Evolutionary conservation across 2,888 invertebrate genomes (phyloP).

Genomic region (Scelioninae gen. 1): DNA sequence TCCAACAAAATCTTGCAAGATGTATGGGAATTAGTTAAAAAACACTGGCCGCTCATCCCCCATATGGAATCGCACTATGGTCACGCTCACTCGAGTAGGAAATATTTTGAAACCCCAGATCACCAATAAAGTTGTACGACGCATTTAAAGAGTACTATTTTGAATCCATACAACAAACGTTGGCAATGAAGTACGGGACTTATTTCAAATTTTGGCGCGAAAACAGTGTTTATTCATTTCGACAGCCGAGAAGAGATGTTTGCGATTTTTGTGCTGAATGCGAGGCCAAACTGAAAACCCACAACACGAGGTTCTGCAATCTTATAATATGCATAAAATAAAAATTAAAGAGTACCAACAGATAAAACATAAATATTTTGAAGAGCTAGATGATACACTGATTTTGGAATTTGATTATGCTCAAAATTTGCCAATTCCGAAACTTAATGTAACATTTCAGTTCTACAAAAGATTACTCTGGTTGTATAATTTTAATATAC

Average conservation of each 20-base stretch:
- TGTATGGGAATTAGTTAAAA: slow-evolving; percentile 19
- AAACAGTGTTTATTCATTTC: slow-evolving; percentile 32
- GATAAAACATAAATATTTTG: slow-evolving; percentile 18
- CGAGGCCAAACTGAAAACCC: slow-evolving; percentile 24
- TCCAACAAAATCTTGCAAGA: not conserved
- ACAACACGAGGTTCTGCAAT: slow-evolving; percentile 13
- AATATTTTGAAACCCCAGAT: slow-evolving; percentile 25
- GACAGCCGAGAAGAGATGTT: slow-evolving; percentile 37
- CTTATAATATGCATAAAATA: slow-evolving; percentile 12
- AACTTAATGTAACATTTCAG: slow-evolving; percentile 34
- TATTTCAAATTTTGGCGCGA: slow-evolving; percentile 34
- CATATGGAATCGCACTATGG: slow-evolving; percentile 16
- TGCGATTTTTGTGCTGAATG: slow-evolving; percentile 47
- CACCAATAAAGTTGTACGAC: slow-evolving; percentile 11
- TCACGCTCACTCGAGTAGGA: slow-evolving; percentile 9
- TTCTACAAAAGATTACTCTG: slow-evolving; percentile 41
- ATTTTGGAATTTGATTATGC: slow-evolving; percentile 51
- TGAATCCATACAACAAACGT: not conserved
- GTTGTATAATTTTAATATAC: slow-evolving; percentile 37
- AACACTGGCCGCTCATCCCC: slow-evolving; percentile 16
- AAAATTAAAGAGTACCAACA: slow-evolving; percentile 18
- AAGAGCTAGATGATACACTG: slow-evolving; percentile 10
- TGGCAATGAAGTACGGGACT: slow-evolving; percentile 16
- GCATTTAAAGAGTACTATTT: slow-evolving; percentile 20
- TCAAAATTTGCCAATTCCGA: slow-evolving; percentile 31